These are phyloP conservation scores for Sebastes hopkinsi DNA, from an alignment of 2,797 vertebrate genomes.

Conservation along the genomic window DNA sequence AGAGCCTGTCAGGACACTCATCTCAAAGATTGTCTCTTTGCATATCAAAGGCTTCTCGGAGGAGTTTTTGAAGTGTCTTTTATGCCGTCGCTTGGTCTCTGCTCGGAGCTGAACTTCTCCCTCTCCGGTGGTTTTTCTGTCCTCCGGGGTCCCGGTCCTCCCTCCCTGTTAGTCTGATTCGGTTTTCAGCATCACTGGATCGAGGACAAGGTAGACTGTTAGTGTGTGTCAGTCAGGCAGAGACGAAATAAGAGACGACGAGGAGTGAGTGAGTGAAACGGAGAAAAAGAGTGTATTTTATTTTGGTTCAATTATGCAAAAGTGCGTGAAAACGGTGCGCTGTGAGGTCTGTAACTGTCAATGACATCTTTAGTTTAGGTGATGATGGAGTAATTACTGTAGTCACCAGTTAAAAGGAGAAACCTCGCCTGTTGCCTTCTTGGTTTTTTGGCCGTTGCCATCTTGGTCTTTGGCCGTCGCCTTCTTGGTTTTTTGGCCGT, in stretches of 20 bases:
- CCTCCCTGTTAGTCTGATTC: constrained; percentile 5
- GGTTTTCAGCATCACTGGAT: constrained; percentile 32
- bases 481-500: no score
- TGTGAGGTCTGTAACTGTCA: neutral
- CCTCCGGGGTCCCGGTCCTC: neutral
- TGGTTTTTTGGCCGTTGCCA: no score
- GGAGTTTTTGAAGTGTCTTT: constrained; percentile 57
- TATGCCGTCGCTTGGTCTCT: constrained; percentile 2
- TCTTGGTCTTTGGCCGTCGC: no score
- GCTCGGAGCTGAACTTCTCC: neutral
- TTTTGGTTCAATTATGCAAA: neutral
- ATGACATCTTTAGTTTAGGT: neutral
- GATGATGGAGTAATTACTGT: no score
- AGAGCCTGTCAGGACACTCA: constrained; percentile 57
- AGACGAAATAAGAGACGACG: neutral
- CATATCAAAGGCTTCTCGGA: constrained; percentile 69
- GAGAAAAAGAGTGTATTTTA: neutral
- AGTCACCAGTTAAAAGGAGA: no score
- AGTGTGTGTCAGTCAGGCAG: neutral
- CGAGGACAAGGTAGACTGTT: neutral
- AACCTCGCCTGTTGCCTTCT: no score
- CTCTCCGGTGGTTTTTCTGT: constrained; percentile 4
- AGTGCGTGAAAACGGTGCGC: neutral
- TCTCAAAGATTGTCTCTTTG: constrained; percentile 51
- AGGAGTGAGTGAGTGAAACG: neutral